phyloP scores from a whole-genome alignment of 2,888 invertebrate species.

The Augiades crinisus region DNA sequence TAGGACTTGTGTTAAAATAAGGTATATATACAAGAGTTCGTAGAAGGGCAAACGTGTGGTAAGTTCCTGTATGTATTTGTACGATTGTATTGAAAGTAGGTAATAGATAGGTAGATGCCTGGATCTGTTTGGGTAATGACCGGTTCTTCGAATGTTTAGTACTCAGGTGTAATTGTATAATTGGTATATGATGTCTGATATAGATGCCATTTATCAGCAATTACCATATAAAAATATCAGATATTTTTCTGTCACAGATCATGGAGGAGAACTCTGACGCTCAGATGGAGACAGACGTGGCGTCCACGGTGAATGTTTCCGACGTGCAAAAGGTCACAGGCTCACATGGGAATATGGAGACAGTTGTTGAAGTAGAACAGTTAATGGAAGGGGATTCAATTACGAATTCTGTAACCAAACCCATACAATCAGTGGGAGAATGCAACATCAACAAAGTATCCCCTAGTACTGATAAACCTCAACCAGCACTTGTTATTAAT shows the following conservation, averaged over 20 bases:
- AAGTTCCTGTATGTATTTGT: slow-evolving; percentile 62
- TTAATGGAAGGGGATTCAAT: slow-evolving; percentile 40
- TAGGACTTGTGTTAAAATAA: slow-evolving; percentile 12
- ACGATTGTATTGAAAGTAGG: slow-evolving; percentile 67
- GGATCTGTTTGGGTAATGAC: slow-evolving; percentile 65
- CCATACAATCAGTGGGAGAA: slow-evolving; percentile 9
- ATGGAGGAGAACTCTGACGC: slow-evolving; percentile 67
- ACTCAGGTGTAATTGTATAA: slow-evolving; percentile 46
- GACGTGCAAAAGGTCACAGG: slow-evolving; percentile 54
- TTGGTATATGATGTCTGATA: slow-evolving; percentile 11
- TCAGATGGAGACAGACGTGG: slow-evolving; percentile 70
- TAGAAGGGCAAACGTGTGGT: slow-evolving; percentile 50
- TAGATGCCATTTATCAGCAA: neutral
- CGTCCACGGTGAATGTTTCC: slow-evolving; percentile 62
- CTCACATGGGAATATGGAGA: slow-evolving; percentile 57
- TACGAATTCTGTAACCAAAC: slow-evolving; percentile 33
- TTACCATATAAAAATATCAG: slow-evolving; percentile 47
- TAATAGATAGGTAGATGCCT: slow-evolving; percentile 56
- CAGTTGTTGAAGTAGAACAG: slow-evolving; percentile 61
- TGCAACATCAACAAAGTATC: slow-evolving; percentile 3
- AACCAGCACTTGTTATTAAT: neutral
- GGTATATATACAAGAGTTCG: slow-evolving; percentile 17
- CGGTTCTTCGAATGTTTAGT: slow-evolving; percentile 54
- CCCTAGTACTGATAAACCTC: slow-evolving; percentile 1
- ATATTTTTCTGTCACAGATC: slow-evolving; percentile 47